These are phyloP conservation scores for Drosophila stalkeri DNA, from an alignment of 2,888 invertebrate genomes.

Conservation along the genomic window DNA sequence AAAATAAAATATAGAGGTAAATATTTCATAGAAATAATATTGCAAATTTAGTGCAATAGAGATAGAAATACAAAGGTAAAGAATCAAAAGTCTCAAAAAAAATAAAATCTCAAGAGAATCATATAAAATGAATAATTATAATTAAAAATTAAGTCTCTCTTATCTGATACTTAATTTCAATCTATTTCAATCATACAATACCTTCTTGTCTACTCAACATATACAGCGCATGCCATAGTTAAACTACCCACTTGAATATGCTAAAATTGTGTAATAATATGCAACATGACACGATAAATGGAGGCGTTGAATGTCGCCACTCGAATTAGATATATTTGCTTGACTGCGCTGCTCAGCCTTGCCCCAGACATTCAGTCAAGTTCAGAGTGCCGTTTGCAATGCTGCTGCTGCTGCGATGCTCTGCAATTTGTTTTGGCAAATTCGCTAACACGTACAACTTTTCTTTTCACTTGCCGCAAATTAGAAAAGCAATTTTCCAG, in stretches of 20 bases:
- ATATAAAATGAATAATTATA: background rate
- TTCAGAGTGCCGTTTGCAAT: conserved; percentile 46
- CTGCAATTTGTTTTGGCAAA: conserved; percentile 26
- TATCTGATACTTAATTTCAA: background rate
- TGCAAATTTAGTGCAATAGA: no score
- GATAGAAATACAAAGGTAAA: no score
- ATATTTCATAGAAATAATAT: no score
- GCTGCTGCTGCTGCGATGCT: conserved; percentile 18
- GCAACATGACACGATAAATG: conserved; percentile 44
- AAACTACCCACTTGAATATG: background rate
- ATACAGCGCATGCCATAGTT: background rate
- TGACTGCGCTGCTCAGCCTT: conserved; percentile 51
- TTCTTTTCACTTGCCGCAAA: conserved; percentile 37
- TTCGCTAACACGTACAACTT: conserved; percentile 28
- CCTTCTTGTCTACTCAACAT: background rate
- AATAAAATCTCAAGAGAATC: background rate
- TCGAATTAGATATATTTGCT: conserved; percentile 35
- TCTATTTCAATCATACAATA: background rate
- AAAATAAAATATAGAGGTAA: no score
- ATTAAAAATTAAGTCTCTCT: background rate
- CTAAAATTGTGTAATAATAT: conserved; percentile 32
- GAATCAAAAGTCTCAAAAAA: no score
- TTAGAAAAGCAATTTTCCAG: conserved; percentile 53
- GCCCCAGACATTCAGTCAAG: conserved; percentile 56
- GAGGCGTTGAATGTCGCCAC: conserved; percentile 69